phyloP scores from a whole-genome alignment of 53 echinoderm and acorn worm species.

The Paelopatides confundens region DNA sequence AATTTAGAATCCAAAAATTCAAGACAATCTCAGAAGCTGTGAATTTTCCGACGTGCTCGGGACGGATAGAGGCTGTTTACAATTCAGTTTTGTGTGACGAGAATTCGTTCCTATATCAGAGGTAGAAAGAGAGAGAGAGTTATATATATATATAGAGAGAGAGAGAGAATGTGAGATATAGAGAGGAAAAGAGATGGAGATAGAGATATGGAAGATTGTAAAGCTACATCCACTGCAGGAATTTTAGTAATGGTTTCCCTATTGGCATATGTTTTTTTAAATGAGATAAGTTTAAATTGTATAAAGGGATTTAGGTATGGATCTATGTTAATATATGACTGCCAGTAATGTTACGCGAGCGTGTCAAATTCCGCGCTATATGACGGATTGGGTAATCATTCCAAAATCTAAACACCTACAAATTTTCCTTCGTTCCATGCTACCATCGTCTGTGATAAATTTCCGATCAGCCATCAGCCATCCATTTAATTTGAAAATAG shows the following conservation, averaged over 20 bases:
- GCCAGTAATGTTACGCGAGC: too few relatives aligned
- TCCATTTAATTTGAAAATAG: too few relatives aligned
- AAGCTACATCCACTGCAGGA: background rate
- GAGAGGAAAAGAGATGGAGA: background rate
- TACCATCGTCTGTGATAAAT: too few relatives aligned
- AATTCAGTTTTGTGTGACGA: conserved; percentile 21
- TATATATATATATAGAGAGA: too few relatives aligned
- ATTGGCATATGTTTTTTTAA: background rate
- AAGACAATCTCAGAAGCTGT: background rate
- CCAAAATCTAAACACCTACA: too few relatives aligned
- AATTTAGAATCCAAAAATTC: conserved; percentile 8
- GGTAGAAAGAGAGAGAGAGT: background rate
- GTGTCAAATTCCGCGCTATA: too few relatives aligned
- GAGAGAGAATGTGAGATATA: background rate
- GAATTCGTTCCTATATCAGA: background rate
- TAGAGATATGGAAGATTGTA: background rate
- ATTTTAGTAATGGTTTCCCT: background rate
- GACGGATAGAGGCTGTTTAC: conserved; percentile 10
- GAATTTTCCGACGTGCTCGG: conserved; percentile 11
- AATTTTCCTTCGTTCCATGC: too few relatives aligned
- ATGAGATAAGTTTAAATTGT: background rate
- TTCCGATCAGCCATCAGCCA: too few relatives aligned
- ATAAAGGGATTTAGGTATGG: too few relatives aligned
- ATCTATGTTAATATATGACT: too few relatives aligned
- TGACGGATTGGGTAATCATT: too few relatives aligned